Base-by-base conservation (phyloP, 2,797 vertebrate genomes). In the Xerus rutilus region DNA sequence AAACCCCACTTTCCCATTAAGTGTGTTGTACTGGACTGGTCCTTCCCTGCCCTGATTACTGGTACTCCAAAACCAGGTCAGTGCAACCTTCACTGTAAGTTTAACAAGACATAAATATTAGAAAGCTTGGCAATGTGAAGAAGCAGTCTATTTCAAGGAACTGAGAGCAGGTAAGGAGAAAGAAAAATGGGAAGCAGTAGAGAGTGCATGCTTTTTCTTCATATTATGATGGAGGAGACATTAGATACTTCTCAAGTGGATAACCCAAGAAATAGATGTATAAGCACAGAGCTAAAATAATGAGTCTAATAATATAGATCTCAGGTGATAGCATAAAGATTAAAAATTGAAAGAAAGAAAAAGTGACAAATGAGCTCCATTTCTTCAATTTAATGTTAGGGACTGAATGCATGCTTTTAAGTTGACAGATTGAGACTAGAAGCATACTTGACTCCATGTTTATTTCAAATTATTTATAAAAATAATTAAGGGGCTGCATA, bases 391-490 rank as follows among this genome's bases (percentile, higher is more conserved):
- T 69, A 81, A 43, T 23, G 23, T 23, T 76, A 23, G 69, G n/a
- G 28, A 59, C 39, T n/a, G 30, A 72, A 73, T 30, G 10, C 30
- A 35, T 49, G 45, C 8, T 10, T 92, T 49, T 83, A 72, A 35
- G 11, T 39, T 77, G 54, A 77, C 13, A 54, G 69, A 89, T 59
- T 12, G 28, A 92, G 28, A 79, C 70, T 30, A 84, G 20, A 89
- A 5, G 12, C 35, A 76, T 21, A 20, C 59, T 93, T 69, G n/a
- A 86, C 35, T 82, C 28, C 17, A 13, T 87, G 39, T 47, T 92
- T 86, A 78, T 74, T 87, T 69, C 23, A 67, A 70, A 85, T 32
- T 35, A 65, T 76, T 93, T 35, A 62, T 79, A 59, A 52, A 91
- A 92, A 47, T 62, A 82, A 77, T 43, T 86, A 81, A 93, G 23